Base-by-base conservation (phyloP, 2,797 vertebrate species). In the Betta splendens region DNA sequence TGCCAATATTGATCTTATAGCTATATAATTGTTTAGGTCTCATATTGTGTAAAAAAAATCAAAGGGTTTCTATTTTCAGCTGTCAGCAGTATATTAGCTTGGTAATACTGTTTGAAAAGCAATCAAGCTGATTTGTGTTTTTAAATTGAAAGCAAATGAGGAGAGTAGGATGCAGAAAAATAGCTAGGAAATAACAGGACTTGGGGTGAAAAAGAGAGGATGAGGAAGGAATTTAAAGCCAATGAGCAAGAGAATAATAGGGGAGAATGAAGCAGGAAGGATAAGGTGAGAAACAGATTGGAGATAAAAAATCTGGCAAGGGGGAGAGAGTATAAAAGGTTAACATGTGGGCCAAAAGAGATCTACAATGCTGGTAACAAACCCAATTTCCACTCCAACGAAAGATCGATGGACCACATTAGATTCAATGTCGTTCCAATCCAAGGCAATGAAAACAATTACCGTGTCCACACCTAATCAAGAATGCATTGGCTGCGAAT, bases 351-450 rank as follows among this genome's bases (percentile, higher is more conserved):
- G 55, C 60, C 33, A 38, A 9, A 44, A 67, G 57, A 64, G 69
- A 73, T 77, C 64, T 76, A 77, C 77, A 83, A 64, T 22, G 11
- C 57, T 58, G 59, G 61, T 65, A 81, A 84, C 82, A 84, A 84
- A 87, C 72, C 69, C 79, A 85, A 75, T 84, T 84, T 77, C 75
- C 83, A n/a, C 77, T 52, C 40, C 62, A 79, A 76, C 75, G 76
- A 79, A 78, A 79, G 85, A 87, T 89, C 83, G 64, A 89, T 89
- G 85, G 76, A 73, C 43, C 70, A 69, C 78, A 83, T 86, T 84
- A 77, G 56, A 77, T 69, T 80, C 75, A 71, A 71, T 79, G 83
- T 72, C 64, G 50, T 75, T 78, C 74, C 83, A 79, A 84, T 85
- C 77, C 39, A 17, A 64, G 55, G 68, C 78, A 83, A 87, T 79